Conservation (phyloP, 2,113 vertebrate species). For the Dascyllus trimaculatus region DNA sequence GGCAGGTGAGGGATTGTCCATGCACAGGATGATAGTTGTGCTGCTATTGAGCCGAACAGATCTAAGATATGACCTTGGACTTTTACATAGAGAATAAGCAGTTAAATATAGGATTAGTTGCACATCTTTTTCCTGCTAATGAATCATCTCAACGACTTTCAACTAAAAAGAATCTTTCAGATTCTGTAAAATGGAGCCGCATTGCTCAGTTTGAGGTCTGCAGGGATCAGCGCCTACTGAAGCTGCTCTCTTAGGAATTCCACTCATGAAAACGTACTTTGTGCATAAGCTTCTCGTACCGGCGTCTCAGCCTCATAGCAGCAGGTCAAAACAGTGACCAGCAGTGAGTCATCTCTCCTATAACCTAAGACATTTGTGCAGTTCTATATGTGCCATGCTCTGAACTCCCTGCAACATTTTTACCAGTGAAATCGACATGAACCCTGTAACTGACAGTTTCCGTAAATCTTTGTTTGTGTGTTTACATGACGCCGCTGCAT, state of each 20-base stretch:
- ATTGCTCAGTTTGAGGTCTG: background rate
- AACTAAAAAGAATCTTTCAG: background rate
- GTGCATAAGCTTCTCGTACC: slow-evolving; percentile 7
- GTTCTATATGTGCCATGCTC: background rate
- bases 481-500: background rate
- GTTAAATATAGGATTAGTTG: background rate
- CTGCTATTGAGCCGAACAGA: background rate
- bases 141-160: background rate
- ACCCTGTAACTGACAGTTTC: background rate
- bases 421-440: slow-evolving; percentile 12
- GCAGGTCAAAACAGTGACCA: background rate
- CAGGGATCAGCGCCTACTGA: background rate
- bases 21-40: background rate
- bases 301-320: background rate
- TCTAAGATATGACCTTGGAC: background rate
- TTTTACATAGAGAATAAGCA: too few relatives aligned
- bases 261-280: background rate
- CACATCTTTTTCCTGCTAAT: background rate
- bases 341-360: slow-evolving; percentile 13
- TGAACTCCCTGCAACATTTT: background rate
- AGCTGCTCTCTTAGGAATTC: slow-evolving; percentile 1
- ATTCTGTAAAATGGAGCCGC: background rate
- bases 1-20: slow-evolving; percentile 78
- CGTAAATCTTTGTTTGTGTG: background rate
- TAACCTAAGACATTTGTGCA: background rate